Evolutionary conservation across 2,888 invertebrate species (phyloP).

Genomic region (Heliconius ismenius): DNA sequence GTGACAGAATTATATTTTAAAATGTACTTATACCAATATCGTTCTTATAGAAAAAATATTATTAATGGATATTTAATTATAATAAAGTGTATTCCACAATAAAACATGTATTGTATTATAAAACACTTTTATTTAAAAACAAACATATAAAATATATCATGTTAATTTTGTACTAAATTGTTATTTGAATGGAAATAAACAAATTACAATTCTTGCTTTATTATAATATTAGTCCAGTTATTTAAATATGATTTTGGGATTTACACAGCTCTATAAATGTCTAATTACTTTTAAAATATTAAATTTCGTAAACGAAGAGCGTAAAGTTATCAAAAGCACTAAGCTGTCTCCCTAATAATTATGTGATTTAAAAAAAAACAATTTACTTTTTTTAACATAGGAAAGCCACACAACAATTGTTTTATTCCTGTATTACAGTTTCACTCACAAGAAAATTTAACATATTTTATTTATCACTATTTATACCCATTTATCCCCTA

Average conservation of each 20-base stretch:
- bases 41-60: conserved; percentile 5
- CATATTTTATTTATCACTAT: not conserved
- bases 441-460: not conserved
- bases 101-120: not conserved
- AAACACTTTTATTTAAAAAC: conserved; percentile 9
- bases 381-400: not conserved
- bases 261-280: too few relatives aligned
- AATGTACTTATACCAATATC: too few relatives aligned
- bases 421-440: not conserved
- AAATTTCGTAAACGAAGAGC: too few relatives aligned
- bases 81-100: not conserved
- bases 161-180: conserved; percentile 5
- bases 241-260: not conserved
- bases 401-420: not conserved
- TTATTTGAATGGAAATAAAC: not conserved
- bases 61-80: not conserved
- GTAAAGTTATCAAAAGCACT: too few relatives aligned
- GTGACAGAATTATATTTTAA: too few relatives aligned
- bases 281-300: too few relatives aligned
- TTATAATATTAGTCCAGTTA: not conserved
- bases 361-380: not conserved
- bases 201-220: not conserved
- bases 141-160: not conserved
- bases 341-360: not conserved
- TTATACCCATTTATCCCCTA: conserved; percentile 5